Conservation (phyloP, 2,888 invertebrate genomes). For the Philhelius pedissequus region DNA sequence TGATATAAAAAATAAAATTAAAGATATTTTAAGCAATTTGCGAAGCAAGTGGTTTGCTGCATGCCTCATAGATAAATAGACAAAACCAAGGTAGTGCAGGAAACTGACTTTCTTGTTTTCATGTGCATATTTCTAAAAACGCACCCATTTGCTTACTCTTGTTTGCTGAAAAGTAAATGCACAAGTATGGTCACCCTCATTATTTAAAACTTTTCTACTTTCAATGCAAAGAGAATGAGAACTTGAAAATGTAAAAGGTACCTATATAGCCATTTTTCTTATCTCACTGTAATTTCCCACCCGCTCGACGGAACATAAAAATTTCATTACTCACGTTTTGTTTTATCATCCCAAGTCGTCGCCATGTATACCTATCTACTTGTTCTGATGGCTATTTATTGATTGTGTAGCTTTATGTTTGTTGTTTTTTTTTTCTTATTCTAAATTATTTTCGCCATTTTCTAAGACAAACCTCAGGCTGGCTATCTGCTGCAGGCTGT, state of each 20-base stretch:
- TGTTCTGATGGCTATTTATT: conserved; percentile 58
- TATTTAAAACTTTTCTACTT: neutral
- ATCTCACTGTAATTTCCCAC: conserved; percentile 9
- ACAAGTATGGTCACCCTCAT: neutral
- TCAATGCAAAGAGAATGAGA: neutral
- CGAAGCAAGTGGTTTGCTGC: no score
- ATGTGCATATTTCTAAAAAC: no score
- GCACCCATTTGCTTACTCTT: no score
- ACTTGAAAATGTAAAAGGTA: neutral
- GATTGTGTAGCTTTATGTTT: conserved; percentile 21
- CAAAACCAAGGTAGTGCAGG: no score
- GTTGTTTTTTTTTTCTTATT: neutral
- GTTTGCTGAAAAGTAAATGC: no score
- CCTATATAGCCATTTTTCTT: neutral
- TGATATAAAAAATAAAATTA: no score
- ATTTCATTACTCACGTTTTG: conserved; percentile 63
- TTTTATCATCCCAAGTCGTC: neutral
- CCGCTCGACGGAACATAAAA: conserved; percentile 48
- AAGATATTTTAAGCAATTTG: no score
- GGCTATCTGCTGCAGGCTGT: conserved; percentile 36
- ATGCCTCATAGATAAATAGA: no score
- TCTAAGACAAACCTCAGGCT: neutral
- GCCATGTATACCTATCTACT: conserved; percentile 21
- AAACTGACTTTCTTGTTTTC: no score
- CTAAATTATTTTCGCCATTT: conserved; percentile 42